These are phyloP conservation scores for Thamnophis elegans DNA, from an alignment of 2,797 vertebrate species.

Conservation along the genomic window DNA sequence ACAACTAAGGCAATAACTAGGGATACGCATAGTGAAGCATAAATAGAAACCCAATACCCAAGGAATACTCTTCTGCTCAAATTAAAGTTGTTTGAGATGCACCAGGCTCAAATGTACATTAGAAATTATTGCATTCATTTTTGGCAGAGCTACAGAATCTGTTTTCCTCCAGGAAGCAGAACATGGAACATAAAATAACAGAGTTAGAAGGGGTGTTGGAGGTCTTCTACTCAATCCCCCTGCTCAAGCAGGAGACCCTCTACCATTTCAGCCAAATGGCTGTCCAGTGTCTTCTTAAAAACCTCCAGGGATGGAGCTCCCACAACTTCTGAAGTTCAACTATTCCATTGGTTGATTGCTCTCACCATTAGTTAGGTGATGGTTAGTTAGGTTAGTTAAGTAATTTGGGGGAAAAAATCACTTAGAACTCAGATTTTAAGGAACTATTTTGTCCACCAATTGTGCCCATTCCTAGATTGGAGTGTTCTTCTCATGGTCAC, in stretches of 20 bases:
- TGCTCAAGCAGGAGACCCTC: neutral
- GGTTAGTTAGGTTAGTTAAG: too few relatives aligned
- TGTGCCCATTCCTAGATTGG: too few relatives aligned
- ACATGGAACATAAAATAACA: neutral
- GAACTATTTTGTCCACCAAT: too few relatives aligned
- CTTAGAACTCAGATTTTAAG: too few relatives aligned
- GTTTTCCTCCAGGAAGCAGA: neutral
- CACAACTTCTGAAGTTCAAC: neutral
- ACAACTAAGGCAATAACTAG: neutral
- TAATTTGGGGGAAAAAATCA: too few relatives aligned
- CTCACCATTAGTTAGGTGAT: too few relatives aligned
- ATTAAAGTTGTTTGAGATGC: too few relatives aligned
- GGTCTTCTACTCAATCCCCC: neutral
- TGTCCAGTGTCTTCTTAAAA: neutral
- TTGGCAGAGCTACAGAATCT: neutral
- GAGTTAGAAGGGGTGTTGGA: neutral
- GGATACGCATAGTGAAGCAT: neutral
- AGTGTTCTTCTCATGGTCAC: too few relatives aligned
- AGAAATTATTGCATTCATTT: neutral
- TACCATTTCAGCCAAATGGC: neutral
- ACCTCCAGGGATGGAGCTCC: neutral
- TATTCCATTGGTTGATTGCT: neutral
- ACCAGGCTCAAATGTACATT: neutral
- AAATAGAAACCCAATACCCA: neutral
- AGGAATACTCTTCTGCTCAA: neutral